Evolutionary conservation across 2,113 vertebrate genomes (phyloP), one percentile per base, ranked within the genome.

Genomic region (Podarcis raffonei): DNA sequence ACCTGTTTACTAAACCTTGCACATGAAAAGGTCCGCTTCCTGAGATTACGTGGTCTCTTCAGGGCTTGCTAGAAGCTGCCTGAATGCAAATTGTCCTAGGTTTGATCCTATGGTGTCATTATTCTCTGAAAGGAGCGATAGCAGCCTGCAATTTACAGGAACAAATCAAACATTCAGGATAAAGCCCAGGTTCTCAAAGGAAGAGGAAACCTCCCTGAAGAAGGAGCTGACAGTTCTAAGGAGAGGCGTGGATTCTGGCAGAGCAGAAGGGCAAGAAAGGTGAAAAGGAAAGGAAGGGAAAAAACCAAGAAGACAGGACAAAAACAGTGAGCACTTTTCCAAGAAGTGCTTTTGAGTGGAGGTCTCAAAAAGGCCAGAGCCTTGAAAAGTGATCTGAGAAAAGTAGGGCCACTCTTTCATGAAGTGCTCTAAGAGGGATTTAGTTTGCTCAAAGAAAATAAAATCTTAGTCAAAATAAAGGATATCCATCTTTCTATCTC

Each of bases 31-130:
- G 72, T 75, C 27, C 72, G 2, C 69, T 88, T 88, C 59, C 80
- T 76, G 75, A 75, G 80, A 88, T 65, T 32, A 66, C 66, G 71
- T 32, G n/a, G 71, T 76, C 72, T 75, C 37, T 25, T 83, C 62
- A 75, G 87, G 57, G 59, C 39, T 83, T 57, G 35, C 71, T 83
- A n/a, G 80, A 76, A 83, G 76, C 42, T 1, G 65, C 42, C 32
- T 68, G 85, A 80, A 88, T 75, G 72, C 71, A 82, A 83, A 88
- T 65, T 42, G 87, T 66, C 37, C 71, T 25, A 82, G 20, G 57
- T 75, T 48, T 75, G 87, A 88, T 82, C 20, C 80, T 53, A 66
- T 39, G 22, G 57, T 59, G 69, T 62, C 72, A 22, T 69, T 62
- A 69, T 74, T 82, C 68, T 69, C 48, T 87, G 68, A 87, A 81